Evolutionary conservation across 2,113 vertebrate genomes (phyloP).

Genomic region (Mirounga angustirostris): DNA sequence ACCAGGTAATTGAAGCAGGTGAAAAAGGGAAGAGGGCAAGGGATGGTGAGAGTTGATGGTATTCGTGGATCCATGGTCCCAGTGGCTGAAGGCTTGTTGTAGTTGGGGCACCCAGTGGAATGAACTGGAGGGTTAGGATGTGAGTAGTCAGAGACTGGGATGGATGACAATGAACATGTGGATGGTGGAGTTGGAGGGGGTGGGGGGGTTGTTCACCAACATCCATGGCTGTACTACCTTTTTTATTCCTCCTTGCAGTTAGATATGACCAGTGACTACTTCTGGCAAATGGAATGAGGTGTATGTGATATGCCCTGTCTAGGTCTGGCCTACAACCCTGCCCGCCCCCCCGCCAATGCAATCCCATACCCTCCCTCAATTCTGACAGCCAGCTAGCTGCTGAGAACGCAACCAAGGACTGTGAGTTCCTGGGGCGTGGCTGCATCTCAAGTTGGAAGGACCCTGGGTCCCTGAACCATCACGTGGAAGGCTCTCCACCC

Average conservation of each 20-base stretch:
- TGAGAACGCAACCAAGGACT: not conserved
- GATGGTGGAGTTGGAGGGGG: too few species aligned
- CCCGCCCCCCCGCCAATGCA: not conserved
- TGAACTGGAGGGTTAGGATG: not conserved
- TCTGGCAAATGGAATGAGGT: not conserved
- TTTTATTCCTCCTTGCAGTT: not conserved
- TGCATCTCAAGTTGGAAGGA: not conserved
- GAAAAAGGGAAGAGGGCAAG: not conserved
- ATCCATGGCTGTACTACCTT: not conserved
- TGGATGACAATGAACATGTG: not conserved
- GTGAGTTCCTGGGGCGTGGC: not conserved
- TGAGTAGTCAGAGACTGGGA: not conserved
- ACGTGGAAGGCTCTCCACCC: not conserved
- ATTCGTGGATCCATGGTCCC: fast-evolving
- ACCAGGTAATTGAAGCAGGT: not conserved
- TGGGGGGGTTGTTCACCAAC: not conserved
- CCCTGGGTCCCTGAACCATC: not conserved
- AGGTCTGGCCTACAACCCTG: not conserved
- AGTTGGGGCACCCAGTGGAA: not conserved
- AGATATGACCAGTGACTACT: not conserved
- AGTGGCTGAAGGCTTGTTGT: not conserved
- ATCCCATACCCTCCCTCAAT: not conserved
- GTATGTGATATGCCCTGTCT: not conserved
- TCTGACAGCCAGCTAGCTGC: not conserved
- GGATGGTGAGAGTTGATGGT: not conserved